Percentiles rank a stretch among this genome's conserved stretches.
These are phyloP conservation scores for Phaedon cochleariae DNA, from an alignment of 2,888 invertebrate species.

Conservation along the genomic window DNA sequence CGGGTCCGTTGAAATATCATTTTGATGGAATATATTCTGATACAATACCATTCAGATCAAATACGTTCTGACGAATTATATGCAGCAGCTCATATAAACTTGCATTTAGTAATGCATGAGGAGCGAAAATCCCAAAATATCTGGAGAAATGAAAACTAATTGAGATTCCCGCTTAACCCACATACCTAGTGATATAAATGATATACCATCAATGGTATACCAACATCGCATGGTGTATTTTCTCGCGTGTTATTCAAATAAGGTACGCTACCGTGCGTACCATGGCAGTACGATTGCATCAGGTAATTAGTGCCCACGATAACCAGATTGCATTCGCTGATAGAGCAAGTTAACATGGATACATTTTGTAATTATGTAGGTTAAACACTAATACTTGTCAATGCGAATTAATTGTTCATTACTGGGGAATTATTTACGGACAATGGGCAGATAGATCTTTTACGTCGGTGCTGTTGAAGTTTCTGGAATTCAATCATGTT, in stretches of 20 bases:
- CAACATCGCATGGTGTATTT: not conserved
- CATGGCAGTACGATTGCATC: not conserved
- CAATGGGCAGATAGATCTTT: slow-evolving; percentile 6
- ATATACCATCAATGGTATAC: not conserved
- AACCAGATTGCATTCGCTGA: slow-evolving; percentile 20
- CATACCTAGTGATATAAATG: too few relatives aligned
- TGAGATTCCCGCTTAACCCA: too few relatives aligned
- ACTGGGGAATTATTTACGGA: slow-evolving; percentile 8
- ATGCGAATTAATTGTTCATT: slow-evolving; percentile 33
- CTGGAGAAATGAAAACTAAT: too few relatives aligned
- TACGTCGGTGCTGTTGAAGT: not conserved
- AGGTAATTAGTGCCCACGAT: slow-evolving; percentile 19
- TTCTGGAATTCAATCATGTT: not conserved
- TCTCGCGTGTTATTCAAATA: slow-evolving; percentile 13
- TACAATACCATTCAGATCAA: too few relatives aligned
- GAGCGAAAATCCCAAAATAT: too few relatives aligned
- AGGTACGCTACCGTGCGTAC: slow-evolving; percentile 15
- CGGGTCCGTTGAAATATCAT: too few relatives aligned
- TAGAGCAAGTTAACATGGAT: slow-evolving; percentile 32
- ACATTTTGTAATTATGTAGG: slow-evolving; percentile 41
- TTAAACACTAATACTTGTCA: slow-evolving; percentile 41
- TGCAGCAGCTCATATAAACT: too few relatives aligned
- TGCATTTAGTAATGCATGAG: too few relatives aligned
- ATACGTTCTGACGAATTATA: too few relatives aligned
- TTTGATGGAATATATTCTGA: too few relatives aligned